A percentile compares a stretch with the other conserved stretches of the same genome.
These are phyloP conservation scores for Callaeas wilsoni DNA, from an alignment of 2,113 vertebrate genomes.

Conservation along the genomic window DNA sequence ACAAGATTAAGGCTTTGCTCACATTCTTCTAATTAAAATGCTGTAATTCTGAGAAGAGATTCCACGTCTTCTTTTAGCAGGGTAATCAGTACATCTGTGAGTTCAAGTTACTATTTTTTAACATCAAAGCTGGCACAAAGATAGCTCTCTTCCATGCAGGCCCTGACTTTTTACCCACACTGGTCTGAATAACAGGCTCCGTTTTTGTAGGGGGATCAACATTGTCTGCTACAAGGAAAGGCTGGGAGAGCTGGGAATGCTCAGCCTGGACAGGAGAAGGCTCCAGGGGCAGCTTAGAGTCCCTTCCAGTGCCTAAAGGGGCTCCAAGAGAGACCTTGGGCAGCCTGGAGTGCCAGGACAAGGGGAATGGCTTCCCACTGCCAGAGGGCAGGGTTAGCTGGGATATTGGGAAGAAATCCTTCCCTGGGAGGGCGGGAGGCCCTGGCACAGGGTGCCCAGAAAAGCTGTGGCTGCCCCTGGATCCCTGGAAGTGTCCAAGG, in stretches of 20 bases:
- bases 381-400: rapidly evolving
- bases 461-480: background rate
- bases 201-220: background rate
- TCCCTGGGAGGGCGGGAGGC: rapidly evolving
- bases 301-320: background rate
- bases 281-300: background rate
- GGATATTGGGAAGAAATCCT: background rate
- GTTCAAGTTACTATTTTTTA: constrained; percentile 1
- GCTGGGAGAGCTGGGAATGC: background rate
- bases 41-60: constrained; percentile 4
- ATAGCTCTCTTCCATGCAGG: background rate
- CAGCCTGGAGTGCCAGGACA: no score
- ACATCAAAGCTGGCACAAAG: background rate
- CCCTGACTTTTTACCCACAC: background rate
- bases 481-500: background rate
- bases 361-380: background rate
- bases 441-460: background rate
- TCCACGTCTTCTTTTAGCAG: background rate
- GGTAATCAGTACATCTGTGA: background rate
- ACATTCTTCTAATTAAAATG: constrained; percentile 33
- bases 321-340: background rate
- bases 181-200: background rate
- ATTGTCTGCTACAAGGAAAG: background rate
- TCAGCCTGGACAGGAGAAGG: background rate
- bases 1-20: constrained; percentile 19